phyloP scores from a whole-genome alignment of 2,797 vertebrate genomes.

The Stomatorhinus walkeri region DNA sequence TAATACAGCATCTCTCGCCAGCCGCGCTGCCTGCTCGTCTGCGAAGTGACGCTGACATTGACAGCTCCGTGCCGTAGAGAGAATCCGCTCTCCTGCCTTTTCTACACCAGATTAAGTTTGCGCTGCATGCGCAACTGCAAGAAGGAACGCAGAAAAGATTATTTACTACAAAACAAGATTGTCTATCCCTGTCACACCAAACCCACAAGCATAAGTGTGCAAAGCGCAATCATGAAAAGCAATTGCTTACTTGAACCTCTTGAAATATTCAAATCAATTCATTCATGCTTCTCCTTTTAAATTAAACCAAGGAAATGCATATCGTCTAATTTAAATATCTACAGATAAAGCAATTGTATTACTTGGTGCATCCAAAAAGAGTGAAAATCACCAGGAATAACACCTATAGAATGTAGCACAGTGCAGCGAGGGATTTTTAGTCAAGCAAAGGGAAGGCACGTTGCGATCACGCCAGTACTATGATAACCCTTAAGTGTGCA shows the following conservation, averaged over 20 bases:
- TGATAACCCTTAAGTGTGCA: background rate
- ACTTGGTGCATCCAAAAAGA: background rate
- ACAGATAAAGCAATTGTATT: background rate
- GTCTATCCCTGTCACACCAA: background rate
- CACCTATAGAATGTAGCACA: background rate
- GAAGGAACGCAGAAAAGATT: background rate
- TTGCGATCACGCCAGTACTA: background rate
- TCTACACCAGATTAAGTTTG: conserved; percentile 17
- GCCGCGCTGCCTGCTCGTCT: background rate
- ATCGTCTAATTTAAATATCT: background rate
- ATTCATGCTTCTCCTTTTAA: background rate
- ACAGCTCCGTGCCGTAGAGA: conserved; percentile 6
- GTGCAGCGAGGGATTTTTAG: background rate
- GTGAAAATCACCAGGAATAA: background rate
- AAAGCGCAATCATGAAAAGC: background rate
- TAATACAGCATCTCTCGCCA: background rate
- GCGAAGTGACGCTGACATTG: conserved; percentile 11
- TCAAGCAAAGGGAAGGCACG: background rate
- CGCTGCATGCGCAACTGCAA: background rate
- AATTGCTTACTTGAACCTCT: background rate
- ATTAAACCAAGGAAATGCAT: background rate
- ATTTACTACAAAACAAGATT: background rate
- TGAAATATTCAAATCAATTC: background rate
- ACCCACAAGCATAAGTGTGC: background rate
- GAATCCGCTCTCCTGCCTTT: conserved; percentile 1